Conservation (phyloP, 2,113 vertebrate species). For the Arizona elegans region DNA sequence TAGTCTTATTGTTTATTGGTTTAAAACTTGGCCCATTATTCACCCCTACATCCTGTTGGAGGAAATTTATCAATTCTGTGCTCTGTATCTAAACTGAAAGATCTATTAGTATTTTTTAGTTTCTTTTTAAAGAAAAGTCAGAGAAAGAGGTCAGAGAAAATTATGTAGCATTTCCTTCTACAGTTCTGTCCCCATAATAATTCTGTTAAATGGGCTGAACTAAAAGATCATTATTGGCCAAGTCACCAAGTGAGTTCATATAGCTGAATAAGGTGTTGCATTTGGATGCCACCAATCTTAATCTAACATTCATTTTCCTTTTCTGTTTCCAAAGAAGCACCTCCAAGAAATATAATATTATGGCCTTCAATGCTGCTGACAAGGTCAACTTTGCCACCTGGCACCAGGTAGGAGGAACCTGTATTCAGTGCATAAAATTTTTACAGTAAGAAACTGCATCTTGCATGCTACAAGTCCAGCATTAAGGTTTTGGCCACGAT, state of each 20-base stretch:
- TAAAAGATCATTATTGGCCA: background rate
- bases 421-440: background rate
- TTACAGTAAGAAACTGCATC: background rate
- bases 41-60: background rate
- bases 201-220: background rate
- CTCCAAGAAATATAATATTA: constrained; percentile 86
- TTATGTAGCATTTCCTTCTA: background rate
- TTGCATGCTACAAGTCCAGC: background rate
- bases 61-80: background rate
- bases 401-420: constrained; percentile 78
- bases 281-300: background rate
- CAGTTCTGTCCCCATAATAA: background rate
- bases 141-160: background rate
- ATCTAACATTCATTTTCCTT: background rate
- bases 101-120: background rate
- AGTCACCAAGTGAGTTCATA: background rate
- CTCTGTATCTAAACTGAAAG: background rate
- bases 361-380: constrained; percentile 89
- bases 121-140: background rate
- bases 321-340: constrained; percentile 73
- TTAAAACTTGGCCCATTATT: background rate
- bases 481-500: background rate
- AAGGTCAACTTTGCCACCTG: constrained; percentile 85
- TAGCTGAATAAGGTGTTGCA: background rate
- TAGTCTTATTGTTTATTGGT: background rate